Base-by-base conservation (phyloP, 2,113 vertebrate genomes). In the Odobenus rosmarus region DNA sequence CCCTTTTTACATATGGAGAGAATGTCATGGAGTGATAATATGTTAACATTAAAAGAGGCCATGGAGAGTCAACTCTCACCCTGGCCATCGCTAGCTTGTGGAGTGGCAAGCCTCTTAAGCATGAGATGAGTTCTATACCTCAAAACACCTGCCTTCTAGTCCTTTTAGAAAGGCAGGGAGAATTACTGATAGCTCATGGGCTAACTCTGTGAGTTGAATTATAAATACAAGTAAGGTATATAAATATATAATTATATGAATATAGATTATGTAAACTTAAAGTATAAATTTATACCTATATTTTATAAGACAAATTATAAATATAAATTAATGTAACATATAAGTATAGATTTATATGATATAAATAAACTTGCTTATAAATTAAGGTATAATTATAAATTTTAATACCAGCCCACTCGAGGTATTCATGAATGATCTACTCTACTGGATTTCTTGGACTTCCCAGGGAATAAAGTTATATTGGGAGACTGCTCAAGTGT, bases 141-240 rank as follows among this genome's bases (percentile, higher is more conserved):
- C 14, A 39, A 69, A 93, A 90, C 13, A 71, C 64, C 94, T 83
- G 26, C 55, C 14, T 49, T 97, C 36, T 42, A 61, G 31, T 77
- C 12, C n/a, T 62, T 79, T 93, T 19, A 86, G 72, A 36, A 76
- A 88, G 36, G 82, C 8, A 72, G 49, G 46, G 67, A 90, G 57
- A 94, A 64, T n/a, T 18, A 81, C 28, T 67, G 33, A 42, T 61
- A 53, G 42, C 42, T 72, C 33, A 51, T 69, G 42, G 3, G 77
- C 49, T 88, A 33, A 59, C 33, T 95, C 21, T 64, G 4, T 89
- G 31, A 61, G 13, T 82, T 79, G 31, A 57, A 95, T 93, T 92
- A 91, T 69, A 71, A 88, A 81, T 57, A 71, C 57, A 93, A 96
- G 62, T 92, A 92, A 90, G n/a, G 36, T 84, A 46, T 6, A 72